phyloP scores from a whole-genome alignment of 2,113 vertebrate genomes.

The Syrrhaptes paradoxus region DNA sequence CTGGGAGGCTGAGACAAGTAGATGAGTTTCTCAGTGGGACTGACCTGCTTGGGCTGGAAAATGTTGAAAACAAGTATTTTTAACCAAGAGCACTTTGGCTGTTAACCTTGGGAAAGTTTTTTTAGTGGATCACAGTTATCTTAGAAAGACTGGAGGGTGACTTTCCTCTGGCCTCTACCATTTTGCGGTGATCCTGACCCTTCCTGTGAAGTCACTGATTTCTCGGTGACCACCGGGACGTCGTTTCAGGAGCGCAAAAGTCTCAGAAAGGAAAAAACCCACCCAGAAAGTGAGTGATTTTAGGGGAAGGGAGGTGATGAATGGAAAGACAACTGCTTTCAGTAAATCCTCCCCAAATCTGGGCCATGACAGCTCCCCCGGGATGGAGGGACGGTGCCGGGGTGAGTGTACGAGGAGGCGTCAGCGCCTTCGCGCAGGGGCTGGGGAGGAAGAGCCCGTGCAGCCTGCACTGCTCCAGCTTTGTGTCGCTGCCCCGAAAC shows the following conservation, averaged over 20 bases:
- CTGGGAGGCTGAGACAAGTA: conserved; percentile 5
- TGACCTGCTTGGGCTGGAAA: conserved; percentile 39
- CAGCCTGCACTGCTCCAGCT: rapidly evolving
- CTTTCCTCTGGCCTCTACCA: background rate
- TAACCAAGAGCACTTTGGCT: background rate
- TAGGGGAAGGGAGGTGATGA: background rate
- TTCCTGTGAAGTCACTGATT: background rate
- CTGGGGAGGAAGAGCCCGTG: background rate
- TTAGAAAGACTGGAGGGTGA: background rate
- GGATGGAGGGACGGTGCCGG: rapidly evolving
- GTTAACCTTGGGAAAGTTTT: conserved; percentile 15
- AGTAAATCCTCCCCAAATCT: background rate
- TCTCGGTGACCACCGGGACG: background rate
- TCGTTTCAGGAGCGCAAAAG: background rate
- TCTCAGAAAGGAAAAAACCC: background rate
- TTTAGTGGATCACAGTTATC: background rate
- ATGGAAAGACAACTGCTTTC: background rate
- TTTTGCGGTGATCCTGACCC: background rate
- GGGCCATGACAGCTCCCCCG: background rate
- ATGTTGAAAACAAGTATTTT: background rate
- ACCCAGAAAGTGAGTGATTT: background rate
- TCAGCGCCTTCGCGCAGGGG: background rate
- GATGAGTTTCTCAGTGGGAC: background rate
- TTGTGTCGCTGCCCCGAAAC: background rate
- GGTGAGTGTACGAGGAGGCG: background rate